These are phyloP conservation scores for Panopea generosa DNA, from an alignment of 2,888 invertebrate species.

Conservation along the genomic window DNA sequence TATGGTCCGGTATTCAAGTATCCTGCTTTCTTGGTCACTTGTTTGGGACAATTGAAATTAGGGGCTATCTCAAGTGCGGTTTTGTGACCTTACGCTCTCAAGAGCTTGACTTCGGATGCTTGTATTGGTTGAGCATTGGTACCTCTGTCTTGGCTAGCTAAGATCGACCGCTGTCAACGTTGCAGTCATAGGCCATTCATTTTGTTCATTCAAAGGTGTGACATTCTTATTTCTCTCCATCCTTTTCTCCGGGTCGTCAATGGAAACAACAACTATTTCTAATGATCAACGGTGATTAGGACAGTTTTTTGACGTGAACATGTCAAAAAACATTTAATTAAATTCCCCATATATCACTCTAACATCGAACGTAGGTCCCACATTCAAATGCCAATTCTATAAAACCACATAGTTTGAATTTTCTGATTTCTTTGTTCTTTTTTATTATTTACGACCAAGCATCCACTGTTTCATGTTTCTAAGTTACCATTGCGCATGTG, in stretches of 20 bases:
- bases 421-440: too few relatives aligned
- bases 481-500: too few relatives aligned
- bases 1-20: constrained; percentile 55
- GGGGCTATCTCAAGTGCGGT: constrained; percentile 27
- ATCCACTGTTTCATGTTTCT: too few relatives aligned
- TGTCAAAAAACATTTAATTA: constrained; percentile 37
- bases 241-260: constrained; percentile 27
- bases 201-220: constrained; percentile 60
- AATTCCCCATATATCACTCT: constrained; percentile 6
- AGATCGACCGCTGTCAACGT: background rate
- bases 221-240: constrained; percentile 48
- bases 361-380: constrained; percentile 23
- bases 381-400: constrained; percentile 32
- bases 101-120: constrained; percentile 20
- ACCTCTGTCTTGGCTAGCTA: too few relatives aligned
- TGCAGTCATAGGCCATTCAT: constrained; percentile 35
- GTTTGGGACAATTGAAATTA: constrained; percentile 49
- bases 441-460: too few relatives aligned
- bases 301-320: constrained; percentile 11
- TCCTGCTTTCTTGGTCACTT: constrained; percentile 54
- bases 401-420: constrained; percentile 45
- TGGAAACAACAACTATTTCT: constrained; percentile 34
- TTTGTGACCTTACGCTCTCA: constrained; percentile 50
- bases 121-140: too few relatives aligned
- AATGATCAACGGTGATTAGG: constrained; percentile 7